Base-by-base conservation (phyloP, 2,888 invertebrate genomes). In the Hofmannophila pseudospretella region DNA sequence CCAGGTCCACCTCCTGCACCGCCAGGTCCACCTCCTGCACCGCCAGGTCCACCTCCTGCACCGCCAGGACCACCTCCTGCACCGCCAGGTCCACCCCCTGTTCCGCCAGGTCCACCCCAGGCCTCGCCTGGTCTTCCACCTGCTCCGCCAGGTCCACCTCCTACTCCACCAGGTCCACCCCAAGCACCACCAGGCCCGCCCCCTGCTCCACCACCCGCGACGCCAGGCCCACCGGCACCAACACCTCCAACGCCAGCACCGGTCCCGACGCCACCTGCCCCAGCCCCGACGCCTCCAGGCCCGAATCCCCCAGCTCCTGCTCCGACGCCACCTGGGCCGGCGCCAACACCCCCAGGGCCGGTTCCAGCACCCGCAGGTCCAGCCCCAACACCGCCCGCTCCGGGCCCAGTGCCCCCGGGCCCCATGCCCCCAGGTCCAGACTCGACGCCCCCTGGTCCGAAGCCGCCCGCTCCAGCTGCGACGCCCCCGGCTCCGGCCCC, bases 71-170 rank as follows among this genome's bases (percentile, higher is more conserved):
- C 36, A 2, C 27, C 42, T 19, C 25, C 36, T 2, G 30, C 41
- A 11, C 25, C 36, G 8, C 30, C 36, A 10, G 29, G n/a, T 2
- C 26, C 36, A 10, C 14, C 20, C 2, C 9, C 14, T 7, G 2
- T 22, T 11, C 13, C 32, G n/a, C 8, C 27, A 19, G 19, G 13
- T 10, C 34, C 19, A 1, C 26, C 16, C 3, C 4, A 11, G 5
- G 11, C 14, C 3, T 3, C 30, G 4, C 30, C 22, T 10, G 34
- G 28, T 14, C 47, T 29, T 45, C 34, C 8, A n/a, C 11, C 3
- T 10, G 7, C 37, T 22, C 13, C 36, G 7, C 36, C 44, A 38
- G 34, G 34, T 41, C 47, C 32, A 43, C 41, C 30, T 42, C 44
- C 28, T 36, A 37, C 36, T 32, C 10, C 33, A 32, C 41, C 30